Conservation (phyloP, 2,888 invertebrate genomes). For the Brachyptera putata region DNA sequence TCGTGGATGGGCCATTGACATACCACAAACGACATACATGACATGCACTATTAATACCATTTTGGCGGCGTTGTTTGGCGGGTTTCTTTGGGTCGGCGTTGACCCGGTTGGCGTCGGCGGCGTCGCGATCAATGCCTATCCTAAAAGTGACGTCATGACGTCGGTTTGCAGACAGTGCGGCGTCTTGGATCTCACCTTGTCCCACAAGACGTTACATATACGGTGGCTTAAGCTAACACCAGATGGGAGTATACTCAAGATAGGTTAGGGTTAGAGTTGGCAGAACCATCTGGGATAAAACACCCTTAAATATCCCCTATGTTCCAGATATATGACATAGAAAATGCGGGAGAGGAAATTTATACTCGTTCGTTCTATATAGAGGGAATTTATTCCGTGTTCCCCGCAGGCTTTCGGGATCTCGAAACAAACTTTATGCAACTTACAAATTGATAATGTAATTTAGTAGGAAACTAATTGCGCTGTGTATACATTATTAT, state of each 20-base stretch:
- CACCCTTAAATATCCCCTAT: background rate
- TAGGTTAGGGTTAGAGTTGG: constrained; percentile 5
- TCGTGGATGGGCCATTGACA: no score
- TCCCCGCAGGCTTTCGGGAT: background rate
- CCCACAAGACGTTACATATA: background rate
- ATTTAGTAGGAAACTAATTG: constrained; percentile 7
- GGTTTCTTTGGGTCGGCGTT: background rate
- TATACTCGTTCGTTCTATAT: no score
- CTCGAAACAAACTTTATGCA: constrained; percentile 7
- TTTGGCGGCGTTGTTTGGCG: background rate
- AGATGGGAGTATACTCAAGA: background rate
- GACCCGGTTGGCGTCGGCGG: constrained; percentile 1
- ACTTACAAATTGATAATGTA: constrained; percentile 13
- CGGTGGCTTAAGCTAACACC: background rate
- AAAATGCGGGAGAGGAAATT: background rate
- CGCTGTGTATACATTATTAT: constrained; percentile 12
- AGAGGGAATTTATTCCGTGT: background rate
- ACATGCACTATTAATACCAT: no score
- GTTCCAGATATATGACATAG: background rate
- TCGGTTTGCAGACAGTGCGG: background rate
- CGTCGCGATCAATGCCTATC: constrained; percentile 8
- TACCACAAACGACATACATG: no score
- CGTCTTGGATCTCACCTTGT: constrained; percentile 12
- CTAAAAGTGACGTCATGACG: background rate
- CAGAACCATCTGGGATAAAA: background rate